These are phyloP conservation scores for Zaprionus ghesquierei DNA, from an alignment of 1,140 invertebrate genomes.

Conservation along the genomic window DNA sequence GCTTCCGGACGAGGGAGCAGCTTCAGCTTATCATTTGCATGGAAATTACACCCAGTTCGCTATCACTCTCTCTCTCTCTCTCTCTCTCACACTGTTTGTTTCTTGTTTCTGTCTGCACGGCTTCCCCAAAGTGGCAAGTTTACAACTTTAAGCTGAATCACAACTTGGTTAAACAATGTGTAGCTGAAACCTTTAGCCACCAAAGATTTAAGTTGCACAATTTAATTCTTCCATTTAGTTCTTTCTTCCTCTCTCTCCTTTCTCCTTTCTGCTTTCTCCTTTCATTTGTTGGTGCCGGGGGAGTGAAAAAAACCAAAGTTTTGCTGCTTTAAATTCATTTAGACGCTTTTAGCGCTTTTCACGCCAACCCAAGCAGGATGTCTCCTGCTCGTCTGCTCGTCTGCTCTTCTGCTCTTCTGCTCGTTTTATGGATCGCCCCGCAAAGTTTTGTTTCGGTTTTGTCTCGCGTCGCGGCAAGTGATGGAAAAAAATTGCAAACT, in stretches of 20 bases:
- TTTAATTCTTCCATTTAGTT: neutral
- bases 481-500: constrained; percentile 60
- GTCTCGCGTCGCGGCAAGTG: constrained; percentile 12
- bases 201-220: constrained; percentile 25
- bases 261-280: too few relatives aligned
- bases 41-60: constrained; percentile 42
- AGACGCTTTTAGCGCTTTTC: constrained; percentile 74
- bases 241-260: too few relatives aligned
- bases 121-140: constrained; percentile 23
- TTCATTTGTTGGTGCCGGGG: too few relatives aligned
- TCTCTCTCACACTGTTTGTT: neutral
- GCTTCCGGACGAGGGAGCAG: constrained; percentile 30
- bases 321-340: constrained; percentile 72
- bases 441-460: constrained; percentile 43
- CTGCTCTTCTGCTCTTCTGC: constrained; percentile 41
- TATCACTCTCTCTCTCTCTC: neutral
- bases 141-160: constrained; percentile 59
- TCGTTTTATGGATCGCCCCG: constrained; percentile 37
- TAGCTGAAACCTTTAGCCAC: constrained; percentile 35
- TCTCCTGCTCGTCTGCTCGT: constrained; percentile 42
- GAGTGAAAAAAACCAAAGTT: constrained; percentile 70
- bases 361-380: constrained; percentile 50
- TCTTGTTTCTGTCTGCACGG: neutral
- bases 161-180: constrained; percentile 51
- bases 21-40: constrained; percentile 63